phyloP scores from a whole-genome alignment of 2,797 vertebrate genomes.

The Micromesistius poutassou region DNA sequence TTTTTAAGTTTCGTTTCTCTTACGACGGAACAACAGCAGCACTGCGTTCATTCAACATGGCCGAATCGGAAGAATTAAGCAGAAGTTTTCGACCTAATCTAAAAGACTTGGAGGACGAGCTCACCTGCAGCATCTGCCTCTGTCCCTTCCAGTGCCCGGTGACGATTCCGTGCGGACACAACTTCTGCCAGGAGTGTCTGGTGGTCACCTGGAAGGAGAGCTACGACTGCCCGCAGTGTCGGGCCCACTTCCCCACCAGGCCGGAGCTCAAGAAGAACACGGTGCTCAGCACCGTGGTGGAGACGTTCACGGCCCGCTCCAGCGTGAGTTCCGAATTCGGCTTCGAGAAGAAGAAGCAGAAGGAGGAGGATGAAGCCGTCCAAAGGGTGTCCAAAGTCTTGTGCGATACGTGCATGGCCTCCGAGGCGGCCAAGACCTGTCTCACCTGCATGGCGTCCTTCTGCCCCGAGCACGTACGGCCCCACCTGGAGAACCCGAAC shows the following conservation, averaged over 20 bases:
- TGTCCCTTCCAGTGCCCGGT: conserved; percentile 81
- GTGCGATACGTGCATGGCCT: conserved; percentile 81
- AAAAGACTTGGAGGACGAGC: conserved; percentile 76
- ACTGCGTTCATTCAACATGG: no score
- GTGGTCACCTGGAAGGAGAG: conserved; percentile 66
- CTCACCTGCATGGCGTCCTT: conserved; percentile 92
- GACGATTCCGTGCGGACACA: conserved; percentile 90
- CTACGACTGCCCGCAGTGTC: conserved; percentile 85
- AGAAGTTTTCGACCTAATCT: no score
- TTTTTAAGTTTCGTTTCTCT: no score
- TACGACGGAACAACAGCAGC: no score
- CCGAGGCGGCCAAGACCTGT: conserved; percentile 78
- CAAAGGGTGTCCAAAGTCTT: conserved; percentile 33
- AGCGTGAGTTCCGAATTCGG: neutral
- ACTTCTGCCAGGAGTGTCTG: conserved; percentile 86
- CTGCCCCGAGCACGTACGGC: conserved; percentile 83
- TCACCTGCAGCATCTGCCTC: conserved; percentile 90
- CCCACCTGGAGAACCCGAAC: conserved; percentile 81
- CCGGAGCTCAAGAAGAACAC: conserved; percentile 90
- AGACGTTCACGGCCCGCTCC: conserved; percentile 61
- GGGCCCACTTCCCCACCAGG: conserved; percentile 65
- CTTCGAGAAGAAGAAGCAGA: no score
- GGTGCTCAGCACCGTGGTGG: conserved; percentile 82
- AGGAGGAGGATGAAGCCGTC: no score
- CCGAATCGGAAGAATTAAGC: no score